phyloP scores from a whole-genome alignment of 2,888 invertebrate species.

The Tipula helvola region DNA sequence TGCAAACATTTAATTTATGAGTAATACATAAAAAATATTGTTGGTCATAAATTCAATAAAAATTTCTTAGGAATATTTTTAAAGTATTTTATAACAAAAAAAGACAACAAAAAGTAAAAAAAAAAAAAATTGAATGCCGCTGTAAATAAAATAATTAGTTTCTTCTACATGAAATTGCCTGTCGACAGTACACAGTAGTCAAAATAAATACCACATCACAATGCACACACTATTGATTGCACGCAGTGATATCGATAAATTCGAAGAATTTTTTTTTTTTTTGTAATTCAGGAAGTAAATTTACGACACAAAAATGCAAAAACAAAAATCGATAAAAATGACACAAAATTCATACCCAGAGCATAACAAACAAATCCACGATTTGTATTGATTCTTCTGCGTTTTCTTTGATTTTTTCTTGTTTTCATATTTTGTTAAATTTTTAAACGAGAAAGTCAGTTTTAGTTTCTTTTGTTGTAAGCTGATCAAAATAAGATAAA shows the following conservation, averaged over 20 bases:
- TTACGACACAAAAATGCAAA: not conserved
- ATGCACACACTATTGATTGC: not conserved
- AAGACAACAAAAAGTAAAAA: not conserved
- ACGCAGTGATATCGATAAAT: not conserved
- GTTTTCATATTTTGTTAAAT: not conserved
- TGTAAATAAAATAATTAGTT: not conserved
- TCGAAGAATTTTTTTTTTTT: not conserved
- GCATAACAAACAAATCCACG: not conserved
- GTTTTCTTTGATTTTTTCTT: not conserved
- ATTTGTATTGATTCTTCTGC: not conserved
- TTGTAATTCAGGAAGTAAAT: not conserved
- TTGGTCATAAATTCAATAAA: not conserved
- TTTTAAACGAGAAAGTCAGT: not conserved
- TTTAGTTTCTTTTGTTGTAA: not conserved
- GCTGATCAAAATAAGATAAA: not conserved
- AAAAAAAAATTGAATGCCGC: not conserved
- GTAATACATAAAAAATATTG: not conserved
- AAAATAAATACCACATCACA: not conserved
- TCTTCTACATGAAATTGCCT: not conserved
- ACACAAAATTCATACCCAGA: not conserved
- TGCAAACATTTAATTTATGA: not conserved
- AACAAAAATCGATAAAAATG: not conserved
- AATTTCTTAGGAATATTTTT: not conserved
- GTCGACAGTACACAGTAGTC: not conserved
- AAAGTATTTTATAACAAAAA: not conserved